phyloP scores from a whole-genome alignment of 2,113 vertebrate species.

The Falcunculus frontatus region DNA sequence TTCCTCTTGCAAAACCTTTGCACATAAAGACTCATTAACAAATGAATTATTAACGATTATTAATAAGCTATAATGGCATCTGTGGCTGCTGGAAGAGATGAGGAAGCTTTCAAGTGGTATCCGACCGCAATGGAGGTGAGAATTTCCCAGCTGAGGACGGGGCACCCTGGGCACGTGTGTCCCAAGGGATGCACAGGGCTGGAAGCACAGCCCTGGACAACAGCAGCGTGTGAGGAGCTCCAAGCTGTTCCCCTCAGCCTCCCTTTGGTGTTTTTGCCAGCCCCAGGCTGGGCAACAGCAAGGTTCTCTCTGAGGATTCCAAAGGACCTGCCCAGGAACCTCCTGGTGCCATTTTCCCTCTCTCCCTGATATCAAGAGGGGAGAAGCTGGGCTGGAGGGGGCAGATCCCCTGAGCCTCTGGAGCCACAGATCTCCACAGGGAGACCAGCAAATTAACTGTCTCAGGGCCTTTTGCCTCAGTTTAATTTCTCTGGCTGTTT shows the following conservation, averaged over 20 bases:
- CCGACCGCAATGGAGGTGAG: rapidly evolving
- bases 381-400: rapidly evolving
- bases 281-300: neutral
- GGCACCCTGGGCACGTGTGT: neutral
- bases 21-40: neutral
- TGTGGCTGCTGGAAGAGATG: neutral
- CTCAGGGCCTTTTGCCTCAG: neutral
- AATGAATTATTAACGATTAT: constrained; percentile 45
- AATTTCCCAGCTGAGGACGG: rapidly evolving
- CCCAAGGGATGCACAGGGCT: neutral
- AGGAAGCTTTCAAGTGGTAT: neutral
- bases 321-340: neutral
- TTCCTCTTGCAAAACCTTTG: neutral
- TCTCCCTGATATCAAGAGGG: rapidly evolving
- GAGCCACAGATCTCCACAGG: neutral
- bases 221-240: neutral
- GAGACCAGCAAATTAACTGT: neutral
- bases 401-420: rapidly evolving
- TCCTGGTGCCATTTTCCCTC: neutral
- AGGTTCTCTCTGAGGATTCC: neutral
- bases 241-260: neutral
- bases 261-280: neutral
- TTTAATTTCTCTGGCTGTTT: neutral
- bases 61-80: constrained; percentile 36
- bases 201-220: neutral